Percentiles rank a stretch among this genome's conserved stretches.
phyloP scores from a whole-genome alignment of 2,888 invertebrate species.

The Quadriops clusia region DNA sequence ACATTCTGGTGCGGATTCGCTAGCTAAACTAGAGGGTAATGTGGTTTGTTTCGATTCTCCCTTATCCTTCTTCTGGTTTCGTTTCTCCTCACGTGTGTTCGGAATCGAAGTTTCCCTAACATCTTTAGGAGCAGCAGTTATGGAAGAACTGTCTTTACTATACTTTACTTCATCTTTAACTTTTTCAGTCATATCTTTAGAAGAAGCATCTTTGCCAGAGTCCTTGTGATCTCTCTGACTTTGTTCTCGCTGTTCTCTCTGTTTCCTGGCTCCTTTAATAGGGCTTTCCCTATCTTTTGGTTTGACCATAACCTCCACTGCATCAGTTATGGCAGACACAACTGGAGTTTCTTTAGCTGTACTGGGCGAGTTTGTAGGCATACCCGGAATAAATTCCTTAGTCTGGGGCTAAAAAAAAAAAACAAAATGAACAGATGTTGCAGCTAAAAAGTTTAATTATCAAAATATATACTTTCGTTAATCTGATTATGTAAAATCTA shows the following conservation, averaged over 20 bases:
- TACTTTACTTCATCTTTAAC: constrained; percentile 2
- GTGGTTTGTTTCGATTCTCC: constrained; percentile 6
- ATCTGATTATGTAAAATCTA: constrained; percentile 5
- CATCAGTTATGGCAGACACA: constrained; percentile 59
- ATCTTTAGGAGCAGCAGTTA: no score
- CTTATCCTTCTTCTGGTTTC: constrained; percentile 8
- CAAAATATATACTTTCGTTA: constrained; percentile 3
- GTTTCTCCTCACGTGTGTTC: constrained; percentile 8
- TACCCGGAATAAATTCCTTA: constrained; percentile 33
- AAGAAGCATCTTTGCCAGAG: neutral
- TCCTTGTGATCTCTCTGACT: constrained; percentile 1
- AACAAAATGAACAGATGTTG: constrained; percentile 1
- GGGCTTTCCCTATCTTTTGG: constrained; percentile 35
- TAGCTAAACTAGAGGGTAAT: constrained; percentile 11
- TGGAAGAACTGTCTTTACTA: constrained; percentile 3
- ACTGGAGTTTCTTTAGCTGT: constrained; percentile 45
- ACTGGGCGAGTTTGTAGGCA: constrained; percentile 18
- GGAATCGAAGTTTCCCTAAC: constrained; percentile 7
- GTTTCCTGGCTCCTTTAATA: constrained; percentile 29
- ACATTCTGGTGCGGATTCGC: constrained; percentile 14
- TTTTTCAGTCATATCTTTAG: neutral
- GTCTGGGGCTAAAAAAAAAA: constrained; percentile 27
- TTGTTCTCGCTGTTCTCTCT: constrained; percentile 17
- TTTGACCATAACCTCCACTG: constrained; percentile 47
- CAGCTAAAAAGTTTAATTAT: no score